These are phyloP conservation scores for Hemiscyllium ocellatum DNA, from an alignment of 2,113 vertebrate species.

Conservation along the genomic window DNA sequence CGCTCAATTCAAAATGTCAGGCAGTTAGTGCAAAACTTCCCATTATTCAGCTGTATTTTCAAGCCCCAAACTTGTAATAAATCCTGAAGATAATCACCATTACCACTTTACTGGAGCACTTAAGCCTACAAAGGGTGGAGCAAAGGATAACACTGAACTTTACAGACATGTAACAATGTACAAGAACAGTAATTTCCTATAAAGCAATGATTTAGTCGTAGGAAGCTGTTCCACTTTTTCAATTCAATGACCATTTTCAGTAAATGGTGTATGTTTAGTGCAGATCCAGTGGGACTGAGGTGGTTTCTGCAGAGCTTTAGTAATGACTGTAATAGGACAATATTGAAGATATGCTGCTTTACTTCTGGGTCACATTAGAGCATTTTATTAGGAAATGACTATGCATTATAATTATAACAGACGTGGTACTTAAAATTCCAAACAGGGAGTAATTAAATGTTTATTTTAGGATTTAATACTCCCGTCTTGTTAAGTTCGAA, in stretches of 20 bases:
- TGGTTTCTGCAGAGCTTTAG: neutral
- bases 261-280: neutral
- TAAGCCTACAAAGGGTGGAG: neutral
- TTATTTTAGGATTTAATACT: conserved; percentile 21
- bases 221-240: neutral
- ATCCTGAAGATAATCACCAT: neutral
- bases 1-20: neutral
- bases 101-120: neutral
- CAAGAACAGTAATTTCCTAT: neutral
- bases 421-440: neutral
- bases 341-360: conserved; percentile 26
- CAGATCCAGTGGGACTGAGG: neutral
- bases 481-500: conserved; percentile 30
- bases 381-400: conserved; percentile 31
- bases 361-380: conserved; percentile 1
- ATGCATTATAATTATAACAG: conserved; percentile 14
- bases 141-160: neutral
- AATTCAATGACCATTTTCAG: neutral
- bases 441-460: conserved; percentile 27
- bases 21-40: neutral
- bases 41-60: neutral
- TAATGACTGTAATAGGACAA: conserved; percentile 23
- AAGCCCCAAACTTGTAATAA: neutral
- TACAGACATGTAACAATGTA: neutral
- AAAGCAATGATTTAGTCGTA: neutral